phyloP scores from a whole-genome alignment of 2,888 invertebrate genomes.

The Agrotis clavis region DNA sequence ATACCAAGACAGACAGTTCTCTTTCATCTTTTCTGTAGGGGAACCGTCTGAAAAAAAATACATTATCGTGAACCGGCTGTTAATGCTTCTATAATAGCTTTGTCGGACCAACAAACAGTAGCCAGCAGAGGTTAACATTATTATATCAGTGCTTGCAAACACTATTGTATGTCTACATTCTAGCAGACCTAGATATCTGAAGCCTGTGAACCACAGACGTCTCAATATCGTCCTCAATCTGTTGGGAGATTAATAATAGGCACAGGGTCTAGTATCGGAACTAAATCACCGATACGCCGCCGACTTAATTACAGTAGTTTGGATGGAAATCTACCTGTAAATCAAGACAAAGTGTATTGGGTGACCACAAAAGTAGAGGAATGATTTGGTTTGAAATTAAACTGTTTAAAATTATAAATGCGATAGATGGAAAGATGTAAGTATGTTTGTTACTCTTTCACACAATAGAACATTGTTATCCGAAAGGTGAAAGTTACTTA shows the following conservation, averaged over 20 bases:
- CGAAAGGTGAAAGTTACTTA: too few species aligned
- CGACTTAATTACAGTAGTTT: slow-evolving; percentile 9
- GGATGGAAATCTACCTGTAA: slow-evolving; percentile 4
- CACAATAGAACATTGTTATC: too few species aligned
- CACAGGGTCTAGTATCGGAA: slow-evolving; percentile 16
- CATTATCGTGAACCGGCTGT: too few species aligned
- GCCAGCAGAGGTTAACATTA: not conserved
- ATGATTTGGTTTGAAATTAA: not conserved
- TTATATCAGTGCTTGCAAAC: slow-evolving; percentile 1
- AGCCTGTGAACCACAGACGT: not conserved
- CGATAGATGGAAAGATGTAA: too few species aligned
- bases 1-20: too few species aligned
- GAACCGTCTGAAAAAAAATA: too few species aligned
- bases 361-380: not conserved
- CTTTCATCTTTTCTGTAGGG: too few species aligned
- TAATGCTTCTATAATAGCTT: too few species aligned
- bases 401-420: too few species aligned
- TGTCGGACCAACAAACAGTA: too few species aligned
- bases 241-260: slow-evolving; percentile 31
- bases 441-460: too few species aligned
- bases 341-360: not conserved
- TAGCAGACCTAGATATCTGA: not conserved
- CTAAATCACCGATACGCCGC: slow-evolving; percentile 16
- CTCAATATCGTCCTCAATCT: slow-evolving; percentile 27
- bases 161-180: not conserved